Evolutionary conservation across 1,140 invertebrate genomes (phyloP), one percentile per base, ranked within the genome.

Genomic region (Asobara japonica): DNA sequence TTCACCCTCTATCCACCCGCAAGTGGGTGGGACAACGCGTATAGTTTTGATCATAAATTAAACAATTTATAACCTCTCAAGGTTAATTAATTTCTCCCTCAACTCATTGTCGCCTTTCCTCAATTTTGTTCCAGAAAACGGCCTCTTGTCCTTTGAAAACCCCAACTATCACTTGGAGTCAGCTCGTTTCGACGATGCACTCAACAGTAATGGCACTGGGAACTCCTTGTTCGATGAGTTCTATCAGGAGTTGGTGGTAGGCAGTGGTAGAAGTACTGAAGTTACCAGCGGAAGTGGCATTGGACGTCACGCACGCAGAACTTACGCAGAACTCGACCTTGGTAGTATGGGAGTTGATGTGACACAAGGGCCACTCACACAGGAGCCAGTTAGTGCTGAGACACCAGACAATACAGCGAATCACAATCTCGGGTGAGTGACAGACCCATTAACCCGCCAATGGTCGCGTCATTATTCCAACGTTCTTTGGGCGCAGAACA

Each of bases 161-260:
- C 94, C 94, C 7, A 95, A 95, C 86, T 96, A 95, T 84, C 93
- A 94, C 79, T 88, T 95, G 84, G 92, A 93, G 78, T 92, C 93
- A 56, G 90, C 92, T 27, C 89, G 92, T 1, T 86, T 94, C 75
- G 93, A 94, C 84, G 93, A 94, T 80, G 93, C 92, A 51, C 88
- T 94, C 72, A 94, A 95, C 86, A 93, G 92, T 75, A 94, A 94
- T 83, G 90, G 89, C 16, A 88, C 87, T 69, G 83, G 83, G 74
- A 89, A 89, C 70, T 88, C 87, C 31, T 83, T 90, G 41, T 90
- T 89, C 82, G 89, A 90, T 65, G 89, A 90, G 72, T 83, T 92
- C 64, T 91, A 91, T 79, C 89, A 90, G 72, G 90, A 92, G 79
- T 81, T 92, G 78, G 90, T 92, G 72, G 88, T 89, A 65, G 87